A percentile compares a stretch with the other conserved stretches of the same genome.
Evolutionary conservation across 2,113 vertebrate species (phyloP).

Genomic region (Cololabis saira): DNA sequence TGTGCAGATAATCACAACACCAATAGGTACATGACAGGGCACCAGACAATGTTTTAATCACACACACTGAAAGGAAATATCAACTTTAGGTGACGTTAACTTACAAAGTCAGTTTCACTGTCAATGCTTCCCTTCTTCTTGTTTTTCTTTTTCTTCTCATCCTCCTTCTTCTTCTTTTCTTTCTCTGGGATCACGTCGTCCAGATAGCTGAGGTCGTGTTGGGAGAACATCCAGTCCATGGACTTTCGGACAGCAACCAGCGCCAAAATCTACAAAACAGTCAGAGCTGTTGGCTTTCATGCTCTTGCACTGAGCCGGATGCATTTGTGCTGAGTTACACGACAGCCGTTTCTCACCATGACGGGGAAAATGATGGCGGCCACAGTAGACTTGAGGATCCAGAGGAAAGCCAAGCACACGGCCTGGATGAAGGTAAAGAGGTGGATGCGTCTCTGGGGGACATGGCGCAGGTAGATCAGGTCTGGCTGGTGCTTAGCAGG

Average conservation of each 20-base stretch:
- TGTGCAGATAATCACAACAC: constrained; percentile 20
- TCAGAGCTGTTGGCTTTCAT: neutral
- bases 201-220: constrained; percentile 96
- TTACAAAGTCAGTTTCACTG: constrained; percentile 95
- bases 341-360: constrained; percentile 86
- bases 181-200: constrained; percentile 99
- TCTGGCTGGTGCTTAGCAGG: constrained; percentile 98
- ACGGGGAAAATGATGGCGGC: constrained; percentile 97
- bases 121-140: constrained; percentile 97
- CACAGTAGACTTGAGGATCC: constrained; percentile 97
- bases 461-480: constrained; percentile 96
- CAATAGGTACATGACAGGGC: neutral
- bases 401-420: constrained; percentile 93
- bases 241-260: constrained; percentile 95
- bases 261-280: constrained; percentile 87
- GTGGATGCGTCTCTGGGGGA: constrained; percentile 94
- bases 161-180: constrained; percentile 99
- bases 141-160: constrained; percentile 96
- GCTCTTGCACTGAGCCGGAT: neutral
- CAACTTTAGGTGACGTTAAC: constrained; percentile 29
- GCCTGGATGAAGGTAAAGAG: constrained; percentile 97
- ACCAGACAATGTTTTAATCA: too few relatives aligned
- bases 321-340: neutral
- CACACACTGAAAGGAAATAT: neutral
- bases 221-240: constrained; percentile 98